phyloP scores from a whole-genome alignment of 2,113 vertebrate genomes.

The Campylorhamphus procurvoides region DNA sequence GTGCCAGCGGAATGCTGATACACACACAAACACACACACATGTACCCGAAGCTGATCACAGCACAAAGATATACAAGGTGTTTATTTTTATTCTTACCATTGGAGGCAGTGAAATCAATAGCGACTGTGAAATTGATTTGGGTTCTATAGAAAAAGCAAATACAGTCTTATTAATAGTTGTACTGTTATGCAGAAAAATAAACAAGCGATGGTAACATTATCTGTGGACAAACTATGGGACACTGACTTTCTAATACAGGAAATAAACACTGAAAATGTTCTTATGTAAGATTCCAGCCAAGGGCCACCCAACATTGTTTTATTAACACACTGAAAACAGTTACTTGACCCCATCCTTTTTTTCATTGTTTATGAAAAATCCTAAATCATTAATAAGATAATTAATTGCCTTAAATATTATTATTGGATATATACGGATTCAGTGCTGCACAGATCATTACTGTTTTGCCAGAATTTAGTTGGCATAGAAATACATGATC shows the following conservation, averaged over 20 bases:
- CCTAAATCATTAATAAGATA: neutral
- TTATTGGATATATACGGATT: no score
- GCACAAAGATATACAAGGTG: neutral
- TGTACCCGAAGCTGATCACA: neutral
- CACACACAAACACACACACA: neutral
- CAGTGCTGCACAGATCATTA: no score
- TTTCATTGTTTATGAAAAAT: neutral
- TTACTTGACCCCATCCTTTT: neutral
- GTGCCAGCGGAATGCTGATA: neutral
- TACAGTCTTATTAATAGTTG: slow-evolving; percentile 1
- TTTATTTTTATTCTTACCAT: slow-evolving; percentile 83
- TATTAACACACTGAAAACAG: neutral
- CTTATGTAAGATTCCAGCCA: neutral
- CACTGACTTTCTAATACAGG: neutral
- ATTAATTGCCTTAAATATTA: neutral
- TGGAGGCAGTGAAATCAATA: slow-evolving; percentile 98
- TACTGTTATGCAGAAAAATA: neutral
- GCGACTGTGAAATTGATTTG: slow-evolving; percentile 99
- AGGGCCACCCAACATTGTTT: neutral
- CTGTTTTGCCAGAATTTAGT: neutral
- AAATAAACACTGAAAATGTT: neutral
- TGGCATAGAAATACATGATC: neutral
- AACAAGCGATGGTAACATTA: neutral
- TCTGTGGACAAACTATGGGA: neutral
- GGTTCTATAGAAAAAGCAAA: slow-evolving; percentile 84